phyloP scores from a whole-genome alignment of 1,140 invertebrate species.

The Leptinotarsa texana region DNA sequence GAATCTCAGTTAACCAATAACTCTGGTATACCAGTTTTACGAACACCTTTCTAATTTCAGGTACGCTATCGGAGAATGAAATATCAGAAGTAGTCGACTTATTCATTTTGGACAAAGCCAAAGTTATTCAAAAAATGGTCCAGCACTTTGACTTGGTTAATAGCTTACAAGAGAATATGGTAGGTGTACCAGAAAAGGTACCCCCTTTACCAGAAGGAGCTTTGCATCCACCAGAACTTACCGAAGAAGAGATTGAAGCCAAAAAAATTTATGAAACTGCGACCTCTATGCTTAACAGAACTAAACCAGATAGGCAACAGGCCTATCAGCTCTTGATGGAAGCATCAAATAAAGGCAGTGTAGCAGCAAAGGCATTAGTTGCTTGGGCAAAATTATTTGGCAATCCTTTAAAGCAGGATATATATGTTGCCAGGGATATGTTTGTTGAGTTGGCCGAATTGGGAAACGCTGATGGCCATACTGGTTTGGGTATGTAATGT shows the following conservation, averaged over 20 bases:
- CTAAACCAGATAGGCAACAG: conserved; percentile 66
- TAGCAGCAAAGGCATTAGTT: conserved; percentile 77
- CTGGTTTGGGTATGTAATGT: conserved; percentile 59
- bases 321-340: conserved; percentile 70
- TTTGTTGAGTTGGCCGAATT: conserved; percentile 77
- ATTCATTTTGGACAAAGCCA: conserved; percentile 48
- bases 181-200: conserved; percentile 56
- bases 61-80: conserved; percentile 7
- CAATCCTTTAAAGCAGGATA: conserved; percentile 72
- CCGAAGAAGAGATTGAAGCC: conserved; percentile 66
- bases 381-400: conserved; percentile 89
- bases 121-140: conserved; percentile 50
- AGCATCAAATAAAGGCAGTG: conserved; percentile 79
- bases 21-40: too few relatives aligned
- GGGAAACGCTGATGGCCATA: conserved; percentile 86
- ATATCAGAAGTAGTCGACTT: conserved; percentile 39
- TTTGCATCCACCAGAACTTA: conserved; percentile 57
- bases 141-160: conserved; percentile 47
- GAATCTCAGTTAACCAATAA: too few relatives aligned
- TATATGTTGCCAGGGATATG: conserved; percentile 73
- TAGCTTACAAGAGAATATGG: conserved; percentile 35
- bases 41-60: not conserved
- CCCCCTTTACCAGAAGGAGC: conserved; percentile 55
- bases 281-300: conserved; percentile 67
- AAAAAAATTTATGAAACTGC: conserved; percentile 71